These are phyloP conservation scores for Chrysotoxum bicinctum DNA, from an alignment of 2,888 invertebrate genomes.

Conservation along the genomic window DNA sequence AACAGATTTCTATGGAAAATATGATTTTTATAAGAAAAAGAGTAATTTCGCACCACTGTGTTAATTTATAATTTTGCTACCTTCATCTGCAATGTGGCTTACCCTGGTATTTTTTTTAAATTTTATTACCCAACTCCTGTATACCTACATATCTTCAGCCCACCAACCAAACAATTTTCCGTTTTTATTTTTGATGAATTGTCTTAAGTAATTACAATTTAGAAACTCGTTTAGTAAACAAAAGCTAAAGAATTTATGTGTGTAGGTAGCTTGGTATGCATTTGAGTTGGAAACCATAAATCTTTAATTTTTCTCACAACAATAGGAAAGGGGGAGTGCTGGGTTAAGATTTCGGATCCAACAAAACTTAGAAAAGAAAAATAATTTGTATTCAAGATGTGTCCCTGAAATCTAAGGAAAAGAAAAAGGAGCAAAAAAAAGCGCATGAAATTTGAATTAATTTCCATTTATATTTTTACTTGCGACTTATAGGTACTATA, in stretches of 20 bases:
- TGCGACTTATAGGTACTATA: no score
- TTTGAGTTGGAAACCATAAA: conserved; percentile 20
- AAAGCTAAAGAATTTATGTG: neutral
- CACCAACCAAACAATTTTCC: conserved; percentile 7
- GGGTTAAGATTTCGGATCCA: neutral
- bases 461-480: no score
- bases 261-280: conserved; percentile 1
- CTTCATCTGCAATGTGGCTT: conserved; percentile 38
- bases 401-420: conserved; percentile 1
- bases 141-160: neutral
- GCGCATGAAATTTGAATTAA: conserved; percentile 65
- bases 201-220: conserved; percentile 63
- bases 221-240: conserved; percentile 59
- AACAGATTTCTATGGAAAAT: no score
- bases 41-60: neutral
- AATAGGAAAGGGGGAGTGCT: neutral
- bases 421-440: neutral
- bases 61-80: conserved; percentile 49
- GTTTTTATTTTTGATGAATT: conserved; percentile 54
- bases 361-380: neutral
- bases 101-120: conserved; percentile 42
- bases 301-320: conserved; percentile 38
- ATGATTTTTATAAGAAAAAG: neutral
- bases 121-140: conserved; percentile 19
- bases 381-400: conserved; percentile 23